These are phyloP conservation scores for Hemithea aestivaria DNA, from an alignment of 2,888 invertebrate species.

Conservation along the genomic window DNA sequence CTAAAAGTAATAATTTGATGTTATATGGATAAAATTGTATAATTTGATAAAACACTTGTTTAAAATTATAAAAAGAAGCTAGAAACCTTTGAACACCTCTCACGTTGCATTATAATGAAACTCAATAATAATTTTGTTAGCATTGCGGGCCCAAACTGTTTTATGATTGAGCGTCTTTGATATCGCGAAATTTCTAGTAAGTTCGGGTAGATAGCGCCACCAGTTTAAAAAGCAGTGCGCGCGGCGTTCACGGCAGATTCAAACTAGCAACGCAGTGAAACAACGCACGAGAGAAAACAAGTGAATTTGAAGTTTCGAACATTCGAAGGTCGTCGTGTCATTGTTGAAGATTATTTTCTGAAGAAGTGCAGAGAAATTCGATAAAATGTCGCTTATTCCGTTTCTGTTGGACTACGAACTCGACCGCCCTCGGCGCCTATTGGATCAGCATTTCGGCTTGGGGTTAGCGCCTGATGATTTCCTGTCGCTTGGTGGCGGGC, in stretches of 20 bases:
- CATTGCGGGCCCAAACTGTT: conserved; percentile 30
- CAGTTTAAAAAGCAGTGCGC: conserved; percentile 41
- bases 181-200: conserved; percentile 48
- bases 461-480: conserved; percentile 72
- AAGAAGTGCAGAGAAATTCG: not conserved
- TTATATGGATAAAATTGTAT: too few species aligned
- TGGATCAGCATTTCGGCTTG: conserved; percentile 77
- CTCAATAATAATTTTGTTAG: not conserved
- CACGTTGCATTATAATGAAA: too few species aligned
- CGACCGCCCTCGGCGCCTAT: conserved; percentile 61
- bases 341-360: not conserved
- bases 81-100: too few species aligned
- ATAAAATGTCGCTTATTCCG: conserved; percentile 73
- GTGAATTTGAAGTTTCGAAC: conserved; percentile 10
- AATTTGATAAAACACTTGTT: too few species aligned
- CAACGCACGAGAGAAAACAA: not conserved
- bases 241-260: conserved; percentile 41
- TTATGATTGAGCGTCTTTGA: conserved; percentile 29
- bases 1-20: too few species aligned
- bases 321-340: conserved; percentile 1
- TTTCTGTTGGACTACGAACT: conserved; percentile 60
- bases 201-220: conserved; percentile 46
- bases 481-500: conserved; percentile 42
- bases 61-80: too few species aligned
- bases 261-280: conserved; percentile 22